Evolutionary conservation across 2,888 invertebrate genomes (phyloP), one percentile per base, ranked within the genome.

Genomic region (Tholera decimalis): DNA sequence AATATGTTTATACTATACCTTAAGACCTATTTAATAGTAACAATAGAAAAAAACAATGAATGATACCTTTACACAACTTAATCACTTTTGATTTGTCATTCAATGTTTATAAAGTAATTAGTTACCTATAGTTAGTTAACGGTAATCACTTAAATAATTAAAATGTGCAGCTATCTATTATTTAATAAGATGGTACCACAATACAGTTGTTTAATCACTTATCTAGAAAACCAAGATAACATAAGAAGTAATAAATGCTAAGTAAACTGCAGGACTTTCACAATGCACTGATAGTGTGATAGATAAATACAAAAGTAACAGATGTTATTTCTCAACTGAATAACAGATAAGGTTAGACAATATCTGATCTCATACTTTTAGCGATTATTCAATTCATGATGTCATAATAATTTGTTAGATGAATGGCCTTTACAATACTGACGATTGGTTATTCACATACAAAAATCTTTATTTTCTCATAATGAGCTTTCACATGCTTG

Each of bases 231-330:
- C 35, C 4, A 5, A 77, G 77, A 77, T 73, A 76, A 68, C 28
- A 57, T 30, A 20, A 33, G 24, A 62, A 74, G 54, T 41, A 44
- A 44, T 37, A 56, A 39, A 33, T 55, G 28, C 49, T 74, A 57
- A 43, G 57, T 76, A 60, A 71, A 70, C 65, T 73, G 58, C 47
- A 59, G 33, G 46, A 69, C 37, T 73, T 71, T 54, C 80, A 63
- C 64, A 80, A 80, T 65, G n/a, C 47, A 50, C 43, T 66, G 81
- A 80, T 80, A 80, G 51, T 56, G 59, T 30, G 37, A 69, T 30
- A 65, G 58, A 56, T 69, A 75, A 65, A 43, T 43, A 59, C 43
- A 60, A 67, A 49, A 51, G 66, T 69, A 68, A 66, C 58, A 73
- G 55, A 65, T 65, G 57, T n/a, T 53, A 58, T 81, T 79, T 66